A percentile compares a stretch with the other conserved stretches of the same genome.
Conservation (phyloP, 2,113 vertebrate genomes). For the Chaetura pelagica region DNA sequence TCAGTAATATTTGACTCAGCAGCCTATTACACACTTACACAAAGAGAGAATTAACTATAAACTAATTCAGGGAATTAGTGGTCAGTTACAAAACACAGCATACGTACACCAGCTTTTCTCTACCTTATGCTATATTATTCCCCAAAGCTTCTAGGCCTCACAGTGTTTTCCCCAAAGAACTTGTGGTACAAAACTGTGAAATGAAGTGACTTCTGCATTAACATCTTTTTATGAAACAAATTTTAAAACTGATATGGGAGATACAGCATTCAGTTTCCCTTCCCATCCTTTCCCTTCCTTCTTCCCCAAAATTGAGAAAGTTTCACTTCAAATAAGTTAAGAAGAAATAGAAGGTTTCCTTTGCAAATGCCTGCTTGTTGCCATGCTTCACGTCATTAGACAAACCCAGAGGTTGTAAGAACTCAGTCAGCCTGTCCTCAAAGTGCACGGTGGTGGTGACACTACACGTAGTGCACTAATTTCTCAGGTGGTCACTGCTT, state of each 20-base stretch:
- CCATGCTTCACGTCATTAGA: not conserved
- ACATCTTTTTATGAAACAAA: not conserved
- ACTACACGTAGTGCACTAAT: not conserved
- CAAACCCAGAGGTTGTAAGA: not conserved
- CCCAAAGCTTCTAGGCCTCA: not conserved
- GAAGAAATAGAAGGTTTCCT: not conserved
- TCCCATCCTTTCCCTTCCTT: not conserved
- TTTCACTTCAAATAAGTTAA: not conserved
- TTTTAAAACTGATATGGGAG: not conserved
- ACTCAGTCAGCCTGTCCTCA: not conserved
- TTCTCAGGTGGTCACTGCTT: not conserved
- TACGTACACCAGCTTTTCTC: not conserved
- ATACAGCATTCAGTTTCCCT: not conserved
- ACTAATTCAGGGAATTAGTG: conserved; percentile 44
- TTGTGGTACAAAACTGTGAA: not conserved
- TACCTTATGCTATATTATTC: not conserved
- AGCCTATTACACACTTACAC: not conserved
- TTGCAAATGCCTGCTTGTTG: not conserved
- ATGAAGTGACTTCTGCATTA: not conserved
- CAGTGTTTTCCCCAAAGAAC: not conserved
- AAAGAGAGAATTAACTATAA: conserved; percentile 39
- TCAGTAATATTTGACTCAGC: conserved; percentile 38
- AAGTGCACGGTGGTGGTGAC: not conserved
- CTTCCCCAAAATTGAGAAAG: not conserved
- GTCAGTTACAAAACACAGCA: conserved; percentile 1